Conservation (phyloP, 2,797 vertebrate genomes). For the Monodelphis domestica region DNA sequence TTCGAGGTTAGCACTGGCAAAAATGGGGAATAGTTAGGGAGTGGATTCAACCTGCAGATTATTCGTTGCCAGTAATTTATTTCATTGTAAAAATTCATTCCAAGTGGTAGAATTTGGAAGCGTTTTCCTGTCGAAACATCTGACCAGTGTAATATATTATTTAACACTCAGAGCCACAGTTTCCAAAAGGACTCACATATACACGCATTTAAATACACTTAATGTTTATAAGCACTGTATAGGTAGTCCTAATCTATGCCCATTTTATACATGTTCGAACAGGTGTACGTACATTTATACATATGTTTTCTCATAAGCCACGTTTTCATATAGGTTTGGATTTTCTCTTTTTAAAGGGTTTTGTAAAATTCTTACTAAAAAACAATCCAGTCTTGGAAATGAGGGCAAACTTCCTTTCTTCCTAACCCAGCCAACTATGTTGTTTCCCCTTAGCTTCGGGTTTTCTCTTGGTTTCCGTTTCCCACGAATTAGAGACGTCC, state of each 20-base stretch:
- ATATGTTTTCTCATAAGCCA: background rate
- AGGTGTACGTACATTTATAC: background rate
- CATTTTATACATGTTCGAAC: background rate
- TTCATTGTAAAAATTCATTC: constrained; percentile 50
- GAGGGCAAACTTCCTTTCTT: background rate
- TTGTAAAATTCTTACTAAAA: background rate
- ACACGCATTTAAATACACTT: background rate
- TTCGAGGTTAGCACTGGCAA: background rate
- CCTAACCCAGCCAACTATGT: background rate
- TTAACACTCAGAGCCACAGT: background rate
- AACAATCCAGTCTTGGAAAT: background rate
- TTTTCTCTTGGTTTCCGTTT: constrained; percentile 45
- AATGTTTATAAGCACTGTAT: background rate
- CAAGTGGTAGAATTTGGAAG: constrained; percentile 18
- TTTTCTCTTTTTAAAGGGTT: background rate
- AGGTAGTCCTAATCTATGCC: background rate
- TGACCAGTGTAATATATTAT: constrained; percentile 18
- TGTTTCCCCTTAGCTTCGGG: background rate
- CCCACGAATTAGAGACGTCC: background rate
- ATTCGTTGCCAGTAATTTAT: constrained; percentile 60
- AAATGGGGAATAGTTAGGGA: background rate
- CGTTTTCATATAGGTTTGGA: background rate
- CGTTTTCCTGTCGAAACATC: background rate
- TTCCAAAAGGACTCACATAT: background rate
- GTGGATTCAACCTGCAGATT: background rate